Evolutionary conservation across 2,888 invertebrate species (phyloP), one percentile per base, ranked within the genome.

Genomic region (Phyto melanocephala): DNA sequence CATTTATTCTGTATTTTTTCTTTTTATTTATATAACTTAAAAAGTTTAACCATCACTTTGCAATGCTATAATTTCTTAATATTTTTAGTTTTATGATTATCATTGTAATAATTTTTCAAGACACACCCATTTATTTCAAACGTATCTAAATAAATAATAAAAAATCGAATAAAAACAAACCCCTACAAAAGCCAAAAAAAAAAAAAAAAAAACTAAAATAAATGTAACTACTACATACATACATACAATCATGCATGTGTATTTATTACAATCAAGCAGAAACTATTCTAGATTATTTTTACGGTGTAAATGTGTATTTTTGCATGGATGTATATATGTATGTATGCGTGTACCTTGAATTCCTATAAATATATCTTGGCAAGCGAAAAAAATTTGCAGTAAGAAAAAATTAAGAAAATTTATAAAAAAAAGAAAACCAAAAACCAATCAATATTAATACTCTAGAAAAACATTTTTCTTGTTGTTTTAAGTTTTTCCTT

Each of bases 361-460:
- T 71, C 63, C 70, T 76, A 80, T 76, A 80, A 80, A 76, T 80
- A 76, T 54, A 56, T 81, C 77, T 68, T 67, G 72, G 60, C 67
- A 81, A 67, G 71, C 65, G 56, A 20, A 80, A 70, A 70, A 74
- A 65, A 28, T 67, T 80, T 50, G 50, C 77, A 62, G 33, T 28
- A 47, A 52, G 24, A 52, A 60, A 37, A 52, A 54, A 15, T 28
- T 28, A 28, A 28, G 28, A 28, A 28, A 11, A 37, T 37, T 37
- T 15, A 50, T 6, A 56, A 37, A 45, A 22, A n/a, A 42, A 15
- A 52, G 37, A 52, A 68, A 45, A 28, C 47, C 50, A 50, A 79
- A 68, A 71, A 65, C 82, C 79, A 82, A 82, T 82, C 82, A 82
- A 82, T 82, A 82, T 63, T 77, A 78, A 78, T 60, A 71, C 71